These are phyloP conservation scores for Ahaetulla prasina DNA, from an alignment of 2,113 vertebrate species.

Conservation along the genomic window DNA sequence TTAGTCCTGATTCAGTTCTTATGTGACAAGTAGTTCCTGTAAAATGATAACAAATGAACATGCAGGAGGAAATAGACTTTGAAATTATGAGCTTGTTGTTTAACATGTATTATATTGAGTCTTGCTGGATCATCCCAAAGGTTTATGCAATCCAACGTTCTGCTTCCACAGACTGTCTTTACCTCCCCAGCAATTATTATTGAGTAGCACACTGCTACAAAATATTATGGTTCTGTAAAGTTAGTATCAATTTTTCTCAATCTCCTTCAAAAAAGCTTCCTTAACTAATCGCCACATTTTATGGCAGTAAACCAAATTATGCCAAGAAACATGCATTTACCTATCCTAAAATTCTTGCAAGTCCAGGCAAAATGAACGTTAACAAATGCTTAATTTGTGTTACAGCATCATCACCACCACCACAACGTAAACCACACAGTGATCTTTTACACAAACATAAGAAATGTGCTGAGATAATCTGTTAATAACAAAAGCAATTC, in stretches of 20 bases:
- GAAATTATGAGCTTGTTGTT: background rate
- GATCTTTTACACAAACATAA: background rate
- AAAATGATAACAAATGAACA: background rate
- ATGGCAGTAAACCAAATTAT: background rate
- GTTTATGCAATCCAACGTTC: background rate
- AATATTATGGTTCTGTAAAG: background rate
- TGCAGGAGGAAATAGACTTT: background rate
- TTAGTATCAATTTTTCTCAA: background rate
- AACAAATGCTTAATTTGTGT: background rate
- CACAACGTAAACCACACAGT: background rate
- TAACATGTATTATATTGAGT: background rate
- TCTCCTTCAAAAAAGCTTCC: background rate
- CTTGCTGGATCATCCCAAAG: background rate
- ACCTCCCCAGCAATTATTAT: background rate
- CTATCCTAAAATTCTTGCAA: background rate
- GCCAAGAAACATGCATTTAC: background rate
- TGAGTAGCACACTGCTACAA: background rate
- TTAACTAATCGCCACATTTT: too few species aligned
- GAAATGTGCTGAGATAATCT: constrained; percentile 24
- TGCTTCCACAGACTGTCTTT: background rate
- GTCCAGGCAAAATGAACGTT: constrained; percentile 18
- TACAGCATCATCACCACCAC: background rate
- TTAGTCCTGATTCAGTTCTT: background rate
- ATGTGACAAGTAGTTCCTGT: background rate
- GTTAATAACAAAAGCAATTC: constrained; percentile 28